Base-by-base conservation (phyloP, 2,797 vertebrate genomes). In the Chrosomus eos region DNA sequence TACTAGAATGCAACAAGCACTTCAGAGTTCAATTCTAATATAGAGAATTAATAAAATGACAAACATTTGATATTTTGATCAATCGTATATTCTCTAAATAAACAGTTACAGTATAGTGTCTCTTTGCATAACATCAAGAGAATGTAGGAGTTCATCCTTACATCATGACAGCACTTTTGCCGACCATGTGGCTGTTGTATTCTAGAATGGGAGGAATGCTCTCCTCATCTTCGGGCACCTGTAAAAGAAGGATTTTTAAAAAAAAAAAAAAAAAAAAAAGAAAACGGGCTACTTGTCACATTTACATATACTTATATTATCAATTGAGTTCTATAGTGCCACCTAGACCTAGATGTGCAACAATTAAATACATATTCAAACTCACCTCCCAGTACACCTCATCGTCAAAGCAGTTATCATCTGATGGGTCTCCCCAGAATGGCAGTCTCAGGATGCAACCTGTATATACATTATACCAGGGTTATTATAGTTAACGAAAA, bases 371-470 rank as follows among this genome's bases (percentile, higher is more conserved):
- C 14, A 55, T 8, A 36, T 5, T 14, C 14, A 67, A 33, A 6
- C 95, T 95, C 88, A 98, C 98, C 97, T 99, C 97, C 98, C 98
- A 99, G 90, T 99, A 99, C 19, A 95, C 87, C 5, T 92, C 95
- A 88, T 99, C 98, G 23, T 98, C 97, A 82, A 93, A 99, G 93
- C 98, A 99, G 93, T 97, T 96, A 88, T 98, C 97, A 81, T 97
- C 97, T 0, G 95, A 92, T 0, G 98, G 89, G 64, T 98, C 97
- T 0, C 96, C 97, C 97, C 97, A 99, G 87, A 97, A 78, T 0
- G 97, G 97, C 14, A 99, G 71, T 90, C 90, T 98, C 88, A 99
- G 90, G 88, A 99, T 95, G 18, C 94, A 77, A 71, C 98, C 98
- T 99, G 88, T 19, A 66, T 88, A 87, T 45, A 76, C 31, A 60